phyloP scores from a whole-genome alignment of 2,113 vertebrate genomes.

The Scomber japonicus region DNA sequence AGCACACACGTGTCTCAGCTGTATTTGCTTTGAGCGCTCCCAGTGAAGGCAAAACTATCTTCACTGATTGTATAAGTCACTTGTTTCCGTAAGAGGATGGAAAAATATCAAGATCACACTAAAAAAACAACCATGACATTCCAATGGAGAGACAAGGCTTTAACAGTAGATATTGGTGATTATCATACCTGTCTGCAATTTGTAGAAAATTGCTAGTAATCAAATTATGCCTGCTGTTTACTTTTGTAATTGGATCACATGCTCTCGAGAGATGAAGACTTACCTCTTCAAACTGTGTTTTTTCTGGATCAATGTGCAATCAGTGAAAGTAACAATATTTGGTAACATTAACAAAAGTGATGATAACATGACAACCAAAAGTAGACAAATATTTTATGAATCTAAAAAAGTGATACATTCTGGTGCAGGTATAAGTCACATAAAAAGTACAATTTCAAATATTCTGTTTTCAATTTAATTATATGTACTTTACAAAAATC shows the following conservation, averaged over 20 bases:
- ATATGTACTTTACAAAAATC: not conserved
- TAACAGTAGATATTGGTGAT: slow-evolving; percentile 54
- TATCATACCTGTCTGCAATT: slow-evolving; percentile 68
- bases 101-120: slow-evolving; percentile 61
- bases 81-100: slow-evolving; percentile 64
- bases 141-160: slow-evolving; percentile 38
- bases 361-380: not conserved
- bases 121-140: slow-evolving; percentile 72
- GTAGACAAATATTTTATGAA: slow-evolving; percentile 36
- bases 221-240: slow-evolving; percentile 52
- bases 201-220: slow-evolving; percentile 61
- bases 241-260: slow-evolving; percentile 59
- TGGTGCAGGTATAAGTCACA: slow-evolving; percentile 18
- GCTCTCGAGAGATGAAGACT: slow-evolving; percentile 15
- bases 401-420: slow-evolving; percentile 41
- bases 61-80: slow-evolving; percentile 69
- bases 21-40: slow-evolving; percentile 56
- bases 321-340: not conserved
- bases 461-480: too few relatives aligned
- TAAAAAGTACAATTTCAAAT: slow-evolving; percentile 1
- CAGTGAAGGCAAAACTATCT: slow-evolving; percentile 53
- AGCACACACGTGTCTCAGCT: slow-evolving; percentile 41
- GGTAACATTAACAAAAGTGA: slow-evolving; percentile 15
- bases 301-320: not conserved
- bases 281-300: slow-evolving; percentile 22